A percentile compares a stretch with the other conserved stretches of the same genome.
Evolutionary conservation across 2,888 invertebrate genomes (phyloP).

Genomic region (Acheta domesticus): DNA sequence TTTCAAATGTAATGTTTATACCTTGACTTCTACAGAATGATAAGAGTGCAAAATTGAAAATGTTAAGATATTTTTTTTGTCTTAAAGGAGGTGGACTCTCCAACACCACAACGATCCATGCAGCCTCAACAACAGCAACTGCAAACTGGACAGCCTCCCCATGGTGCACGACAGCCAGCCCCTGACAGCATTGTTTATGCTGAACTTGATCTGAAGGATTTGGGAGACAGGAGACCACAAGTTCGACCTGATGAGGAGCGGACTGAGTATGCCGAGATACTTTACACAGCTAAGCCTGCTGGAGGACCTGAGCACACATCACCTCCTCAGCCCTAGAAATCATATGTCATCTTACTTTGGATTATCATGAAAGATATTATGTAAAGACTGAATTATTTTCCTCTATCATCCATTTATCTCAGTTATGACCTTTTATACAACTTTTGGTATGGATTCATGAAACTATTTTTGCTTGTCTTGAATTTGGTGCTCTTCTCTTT

Average conservation of each 20-base stretch:
- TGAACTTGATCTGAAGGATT: slow-evolving; percentile 57
- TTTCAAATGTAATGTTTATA: too few relatives aligned
- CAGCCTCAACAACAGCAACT: not conserved
- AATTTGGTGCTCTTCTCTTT: too few relatives aligned
- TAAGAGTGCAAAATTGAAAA: too few relatives aligned
- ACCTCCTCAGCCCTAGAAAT: not conserved
- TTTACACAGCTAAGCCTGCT: slow-evolving; percentile 55
- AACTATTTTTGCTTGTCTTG: too few relatives aligned
- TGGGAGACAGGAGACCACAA: slow-evolving; percentile 32
- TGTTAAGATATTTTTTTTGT: too few relatives aligned
- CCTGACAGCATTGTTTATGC: slow-evolving; percentile 61
- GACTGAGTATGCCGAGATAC: slow-evolving; percentile 78
- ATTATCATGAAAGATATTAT: not conserved
- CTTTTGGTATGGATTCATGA: not conserved
- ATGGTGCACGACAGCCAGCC: not conserved
- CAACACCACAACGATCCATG: not conserved
- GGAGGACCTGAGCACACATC: not conserved
- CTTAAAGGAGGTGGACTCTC: not conserved
- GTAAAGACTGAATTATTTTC: not conserved
- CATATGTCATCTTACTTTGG: not conserved
- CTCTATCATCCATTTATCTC: not conserved
- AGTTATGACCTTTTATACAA: not conserved
- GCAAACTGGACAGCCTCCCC: not conserved
- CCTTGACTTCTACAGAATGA: too few relatives aligned
- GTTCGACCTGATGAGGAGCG: slow-evolving; percentile 58